A percentile compares a stretch with the other conserved stretches of the same genome.
These are phyloP conservation scores for Ernsta delagoae DNA, from an alignment of 2,888 invertebrate genomes.

Conservation along the genomic window DNA sequence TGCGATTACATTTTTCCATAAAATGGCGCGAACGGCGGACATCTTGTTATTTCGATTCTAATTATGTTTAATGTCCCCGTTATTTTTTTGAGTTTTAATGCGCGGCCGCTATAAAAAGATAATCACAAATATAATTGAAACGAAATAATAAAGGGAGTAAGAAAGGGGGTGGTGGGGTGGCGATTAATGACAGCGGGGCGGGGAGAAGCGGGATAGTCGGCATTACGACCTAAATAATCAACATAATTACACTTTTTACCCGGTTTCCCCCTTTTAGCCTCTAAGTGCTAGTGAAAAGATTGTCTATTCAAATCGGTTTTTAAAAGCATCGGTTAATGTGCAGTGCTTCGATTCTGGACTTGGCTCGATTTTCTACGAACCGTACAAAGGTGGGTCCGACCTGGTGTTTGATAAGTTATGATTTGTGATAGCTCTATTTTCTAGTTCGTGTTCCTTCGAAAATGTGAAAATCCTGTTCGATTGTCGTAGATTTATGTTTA, in stretches of 20 bases:
- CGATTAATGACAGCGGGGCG: slow-evolving; percentile 74
- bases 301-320: slow-evolving; percentile 63
- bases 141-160: slow-evolving; percentile 81
- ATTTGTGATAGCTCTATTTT: slow-evolving; percentile 27
- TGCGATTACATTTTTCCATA: slow-evolving; percentile 46
- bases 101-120: slow-evolving; percentile 82
- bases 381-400: slow-evolving; percentile 6
- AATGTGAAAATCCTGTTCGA: slow-evolving; percentile 2
- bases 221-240: slow-evolving; percentile 84
- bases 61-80: slow-evolving; percentile 81
- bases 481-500: not conserved
- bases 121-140: slow-evolving; percentile 85
- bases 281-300: slow-evolving; percentile 72
- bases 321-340: slow-evolving; percentile 32
- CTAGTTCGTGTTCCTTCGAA: slow-evolving; percentile 9
- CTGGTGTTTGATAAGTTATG: slow-evolving; percentile 23
- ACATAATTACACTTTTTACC: slow-evolving; percentile 84
- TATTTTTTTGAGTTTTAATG: slow-evolving; percentile 83
- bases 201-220: slow-evolving; percentile 72
- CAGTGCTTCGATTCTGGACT: slow-evolving; percentile 26
- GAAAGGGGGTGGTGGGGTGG: slow-evolving; percentile 61
- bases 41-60: slow-evolving; percentile 81
- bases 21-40: slow-evolving; percentile 64
- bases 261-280: slow-evolving; percentile 71
- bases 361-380: slow-evolving; percentile 27